Evolutionary conservation across 2,113 vertebrate species (phyloP), one percentile per base, ranked within the genome.

Genomic region (Gallinago media): DNA sequence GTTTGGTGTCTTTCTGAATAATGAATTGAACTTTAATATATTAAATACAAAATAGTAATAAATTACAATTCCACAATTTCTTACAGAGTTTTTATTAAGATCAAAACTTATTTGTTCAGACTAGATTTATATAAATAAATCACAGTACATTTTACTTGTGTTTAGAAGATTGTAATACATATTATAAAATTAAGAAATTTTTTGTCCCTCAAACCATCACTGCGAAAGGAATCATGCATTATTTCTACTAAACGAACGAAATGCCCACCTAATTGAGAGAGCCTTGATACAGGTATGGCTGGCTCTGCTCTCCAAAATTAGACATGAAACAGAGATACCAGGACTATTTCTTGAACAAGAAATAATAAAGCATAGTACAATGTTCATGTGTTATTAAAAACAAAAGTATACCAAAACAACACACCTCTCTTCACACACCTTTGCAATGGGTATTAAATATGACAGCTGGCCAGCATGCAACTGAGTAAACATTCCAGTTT

Each of bases 401-500:
- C 63, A 65, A 95, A 95, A 93, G 62, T 40, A 71, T 94, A 89
- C 79, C 61, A 71, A 92, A 97, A 96, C 96, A 96, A 94, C 92
- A 97, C 92, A 84, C 25, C 79, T 93, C 88, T 94, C 90, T 88
- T 93, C 92, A 97, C 89, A 1, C 62, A 95, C 78, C 88, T 94
- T 94, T 73, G 91, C 84, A 93, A 97, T 86, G 95, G 93, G 93
- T 93, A 93, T 74, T 91, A 96, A 97, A 96, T 93, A 94, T 96
- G 93, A 66, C 93, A 95, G 97, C 68, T 90, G 92, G 95, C 97
- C 98, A 98, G 98, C 99, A 99, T 99, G 99, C 99, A 99, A 97
- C 98, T 95, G 75, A 98, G 97, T 65, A 94, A 96, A 97, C 94
- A 96, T 61, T 95, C 94, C 97, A 89, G 97, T 97, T 97, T 97